Conservation (phyloP, 2,888 invertebrate genomes). For the Philonicus albiceps region DNA sequence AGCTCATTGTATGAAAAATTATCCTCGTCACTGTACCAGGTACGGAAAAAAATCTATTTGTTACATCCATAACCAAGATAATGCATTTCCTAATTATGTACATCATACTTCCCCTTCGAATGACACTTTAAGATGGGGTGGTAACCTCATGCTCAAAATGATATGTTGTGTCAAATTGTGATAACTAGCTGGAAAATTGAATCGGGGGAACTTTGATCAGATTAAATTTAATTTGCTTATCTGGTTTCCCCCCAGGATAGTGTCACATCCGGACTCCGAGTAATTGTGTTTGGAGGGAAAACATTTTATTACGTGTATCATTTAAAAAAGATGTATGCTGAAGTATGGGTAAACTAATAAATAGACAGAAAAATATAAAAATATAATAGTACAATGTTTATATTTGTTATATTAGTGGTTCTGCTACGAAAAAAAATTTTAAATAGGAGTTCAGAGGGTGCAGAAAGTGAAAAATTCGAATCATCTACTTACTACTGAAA, state of each 20-base stretch:
- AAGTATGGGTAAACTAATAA: no score
- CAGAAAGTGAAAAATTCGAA: no score
- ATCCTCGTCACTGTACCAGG: no score
- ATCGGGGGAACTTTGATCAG: conserved; percentile 51
- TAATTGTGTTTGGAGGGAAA: conserved; percentile 12
- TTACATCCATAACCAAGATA: not conserved
- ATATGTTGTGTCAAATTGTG: conserved; percentile 53
- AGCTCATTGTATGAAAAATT: no score
- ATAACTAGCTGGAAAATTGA: conserved; percentile 54
- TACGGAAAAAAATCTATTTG: not conserved
- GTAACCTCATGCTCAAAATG: conserved; percentile 45
- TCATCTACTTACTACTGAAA: no score
- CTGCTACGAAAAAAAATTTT: no score
- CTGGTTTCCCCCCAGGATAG: conserved; percentile 33
- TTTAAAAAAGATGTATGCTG: not conserved
- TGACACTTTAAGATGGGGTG: not conserved
- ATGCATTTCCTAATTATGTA: not conserved
- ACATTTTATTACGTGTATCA: not conserved
- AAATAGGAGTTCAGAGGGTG: no score
- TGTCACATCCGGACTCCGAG: not conserved
- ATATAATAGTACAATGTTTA: no score
- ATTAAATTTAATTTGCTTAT: conserved; percentile 54
- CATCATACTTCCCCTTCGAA: not conserved
- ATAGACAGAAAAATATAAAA: no score
- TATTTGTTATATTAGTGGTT: no score